These are phyloP conservation scores for Emydoidea blandingii DNA, from an alignment of 2,797 vertebrate species.

Conservation along the genomic window DNA sequence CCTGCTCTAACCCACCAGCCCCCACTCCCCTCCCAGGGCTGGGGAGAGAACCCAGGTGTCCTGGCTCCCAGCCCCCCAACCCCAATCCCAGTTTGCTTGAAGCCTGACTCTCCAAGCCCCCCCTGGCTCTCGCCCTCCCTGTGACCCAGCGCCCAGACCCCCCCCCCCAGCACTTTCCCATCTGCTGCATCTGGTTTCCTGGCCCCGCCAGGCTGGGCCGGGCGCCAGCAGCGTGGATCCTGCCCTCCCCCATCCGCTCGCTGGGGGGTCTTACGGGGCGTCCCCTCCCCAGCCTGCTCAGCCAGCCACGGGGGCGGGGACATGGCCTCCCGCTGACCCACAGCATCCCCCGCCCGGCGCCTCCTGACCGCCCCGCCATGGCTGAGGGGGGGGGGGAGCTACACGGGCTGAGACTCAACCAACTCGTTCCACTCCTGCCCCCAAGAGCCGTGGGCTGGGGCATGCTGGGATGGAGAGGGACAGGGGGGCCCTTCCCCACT, in stretches of 20 bases:
- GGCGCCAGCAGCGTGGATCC: background rate
- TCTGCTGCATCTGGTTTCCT: background rate
- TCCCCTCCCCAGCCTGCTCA: background rate
- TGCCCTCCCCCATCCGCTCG: background rate
- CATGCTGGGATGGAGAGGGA: too few species aligned
- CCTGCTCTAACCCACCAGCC: too few species aligned
- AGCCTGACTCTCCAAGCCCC: too few species aligned
- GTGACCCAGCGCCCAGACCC: background rate
- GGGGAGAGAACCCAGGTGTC: accelerated
- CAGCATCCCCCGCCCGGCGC: too few species aligned
- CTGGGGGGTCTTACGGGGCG: background rate
- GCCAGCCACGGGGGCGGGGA: background rate
- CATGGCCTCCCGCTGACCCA: background rate
- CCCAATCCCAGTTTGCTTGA: too few species aligned
- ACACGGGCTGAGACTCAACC: background rate
- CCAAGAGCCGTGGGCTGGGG: too few species aligned
- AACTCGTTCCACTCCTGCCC: background rate
- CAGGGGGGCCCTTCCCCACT: too few species aligned
- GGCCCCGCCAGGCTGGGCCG: background rate
- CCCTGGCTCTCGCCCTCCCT: background rate
- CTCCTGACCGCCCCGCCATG: too few species aligned
- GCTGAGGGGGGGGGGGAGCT: too few species aligned
- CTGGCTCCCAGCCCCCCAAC: background rate
- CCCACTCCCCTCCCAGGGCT: background rate
- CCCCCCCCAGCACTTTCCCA: background rate